These are phyloP conservation scores for Oxygymnocypris stewartii DNA, from an alignment of 2,113 vertebrate genomes.

Conservation along the genomic window DNA sequence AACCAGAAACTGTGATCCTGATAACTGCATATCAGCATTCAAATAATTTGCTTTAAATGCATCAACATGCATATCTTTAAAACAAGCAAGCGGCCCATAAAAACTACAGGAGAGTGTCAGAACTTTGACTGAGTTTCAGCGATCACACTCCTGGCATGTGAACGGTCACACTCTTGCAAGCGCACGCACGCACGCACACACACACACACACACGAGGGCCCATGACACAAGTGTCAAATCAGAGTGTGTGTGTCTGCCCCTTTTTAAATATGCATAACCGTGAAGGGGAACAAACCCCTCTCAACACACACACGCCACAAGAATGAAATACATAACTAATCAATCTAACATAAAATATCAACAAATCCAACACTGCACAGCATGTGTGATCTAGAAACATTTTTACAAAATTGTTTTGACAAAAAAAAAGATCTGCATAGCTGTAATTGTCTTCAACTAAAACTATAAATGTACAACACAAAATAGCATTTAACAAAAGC, in stretches of 20 bases:
- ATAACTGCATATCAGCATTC: background rate
- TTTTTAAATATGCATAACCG: constrained; percentile 1
- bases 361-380: background rate
- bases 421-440: background rate
- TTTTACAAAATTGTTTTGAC: background rate
- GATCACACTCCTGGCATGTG: constrained; percentile 56
- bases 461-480: constrained; percentile 35
- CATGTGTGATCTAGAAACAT: background rate
- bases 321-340: background rate
- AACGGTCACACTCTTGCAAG: constrained; percentile 1
- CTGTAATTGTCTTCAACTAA: background rate
- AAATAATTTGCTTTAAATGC: background rate
- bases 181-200: constrained; percentile 32
- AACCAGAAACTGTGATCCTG: background rate
- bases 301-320: constrained; percentile 22
- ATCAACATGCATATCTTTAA: background rate
- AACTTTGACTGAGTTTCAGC: constrained; percentile 70
- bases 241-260: background rate
- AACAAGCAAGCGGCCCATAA: background rate
- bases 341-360: background rate
- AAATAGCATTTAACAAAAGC: background rate
- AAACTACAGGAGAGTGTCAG: constrained; percentile 13
- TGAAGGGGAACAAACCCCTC: background rate
- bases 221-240: constrained; percentile 33
- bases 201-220: constrained; percentile 6